Evolutionary conservation across 2,113 vertebrate genomes (phyloP).

Genomic region (Rostratula benghalensis): DNA sequence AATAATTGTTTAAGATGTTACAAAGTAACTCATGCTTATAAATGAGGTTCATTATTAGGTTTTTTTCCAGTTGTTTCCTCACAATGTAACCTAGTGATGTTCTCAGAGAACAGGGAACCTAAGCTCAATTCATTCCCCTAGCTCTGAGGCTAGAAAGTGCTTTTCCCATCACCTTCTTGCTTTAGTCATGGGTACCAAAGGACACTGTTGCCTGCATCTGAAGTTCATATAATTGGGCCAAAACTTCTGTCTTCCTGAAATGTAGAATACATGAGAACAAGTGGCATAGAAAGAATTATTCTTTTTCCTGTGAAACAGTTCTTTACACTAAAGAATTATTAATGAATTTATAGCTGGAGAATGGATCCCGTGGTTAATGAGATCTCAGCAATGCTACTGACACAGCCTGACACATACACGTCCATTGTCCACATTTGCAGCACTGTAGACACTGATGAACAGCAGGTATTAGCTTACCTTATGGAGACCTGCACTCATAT

Average conservation of each 20-base stretch:
- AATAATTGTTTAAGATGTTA: background rate
- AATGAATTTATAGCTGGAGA: background rate
- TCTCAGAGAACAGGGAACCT: background rate
- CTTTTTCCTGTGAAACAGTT: background rate
- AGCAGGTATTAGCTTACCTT: background rate
- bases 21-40: background rate
- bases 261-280: background rate
- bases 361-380: background rate
- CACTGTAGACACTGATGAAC: background rate
- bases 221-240: background rate
- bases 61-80: background rate
- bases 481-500: background rate
- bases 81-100: background rate
- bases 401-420: background rate
- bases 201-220: background rate
- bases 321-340: background rate
- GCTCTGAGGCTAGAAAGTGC: background rate
- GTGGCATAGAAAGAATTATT: background rate
- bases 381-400: background rate
- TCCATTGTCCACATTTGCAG: background rate
- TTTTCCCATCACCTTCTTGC: background rate
- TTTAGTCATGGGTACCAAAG: background rate
- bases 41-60: background rate
- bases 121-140: background rate
- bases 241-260: background rate